phyloP scores from a whole-genome alignment of 2,797 vertebrate genomes.

The Danio kyathit region DNA sequence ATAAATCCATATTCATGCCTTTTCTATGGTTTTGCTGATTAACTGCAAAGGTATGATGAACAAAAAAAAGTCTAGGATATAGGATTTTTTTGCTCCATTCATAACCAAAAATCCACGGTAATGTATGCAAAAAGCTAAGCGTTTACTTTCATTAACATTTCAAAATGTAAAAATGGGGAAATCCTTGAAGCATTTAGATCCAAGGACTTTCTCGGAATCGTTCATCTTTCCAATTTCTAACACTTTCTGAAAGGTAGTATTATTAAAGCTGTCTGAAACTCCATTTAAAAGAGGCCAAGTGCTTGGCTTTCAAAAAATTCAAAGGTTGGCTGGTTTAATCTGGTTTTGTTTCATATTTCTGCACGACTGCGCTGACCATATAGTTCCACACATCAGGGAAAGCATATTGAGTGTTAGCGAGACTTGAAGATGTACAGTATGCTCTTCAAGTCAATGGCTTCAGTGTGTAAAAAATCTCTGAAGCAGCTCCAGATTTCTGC shows the following conservation, averaged over 20 bases:
- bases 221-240: conserved; percentile 21
- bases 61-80: neutral
- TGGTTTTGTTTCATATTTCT: conserved; percentile 19
- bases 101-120: neutral
- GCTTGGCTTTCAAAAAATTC: conserved; percentile 10
- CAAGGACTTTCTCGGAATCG: conserved; percentile 6
- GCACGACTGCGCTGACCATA: conserved; percentile 5
- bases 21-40: conserved; percentile 39
- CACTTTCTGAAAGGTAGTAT: neutral
- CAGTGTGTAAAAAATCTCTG: conserved; percentile 27
- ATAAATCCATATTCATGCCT: conserved; percentile 45
- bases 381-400: conserved; percentile 9
- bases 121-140: conserved; percentile 9
- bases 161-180: conserved; percentile 28
- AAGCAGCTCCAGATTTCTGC: conserved; percentile 31
- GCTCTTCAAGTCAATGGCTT: conserved; percentile 6
- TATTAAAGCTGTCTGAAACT: conserved; percentile 22
- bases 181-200: conserved; percentile 32
- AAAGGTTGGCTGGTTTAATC: conserved; percentile 33
- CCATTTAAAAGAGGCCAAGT: conserved; percentile 15
- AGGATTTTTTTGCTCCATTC: neutral
- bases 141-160: conserved; percentile 33
- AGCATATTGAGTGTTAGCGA: conserved; percentile 10
- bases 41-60: conserved; percentile 12
- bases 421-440: neutral